Base-by-base conservation (phyloP, 92 coral and sea anemone genomes). In the Anthopleura xanthogrammica region DNA sequence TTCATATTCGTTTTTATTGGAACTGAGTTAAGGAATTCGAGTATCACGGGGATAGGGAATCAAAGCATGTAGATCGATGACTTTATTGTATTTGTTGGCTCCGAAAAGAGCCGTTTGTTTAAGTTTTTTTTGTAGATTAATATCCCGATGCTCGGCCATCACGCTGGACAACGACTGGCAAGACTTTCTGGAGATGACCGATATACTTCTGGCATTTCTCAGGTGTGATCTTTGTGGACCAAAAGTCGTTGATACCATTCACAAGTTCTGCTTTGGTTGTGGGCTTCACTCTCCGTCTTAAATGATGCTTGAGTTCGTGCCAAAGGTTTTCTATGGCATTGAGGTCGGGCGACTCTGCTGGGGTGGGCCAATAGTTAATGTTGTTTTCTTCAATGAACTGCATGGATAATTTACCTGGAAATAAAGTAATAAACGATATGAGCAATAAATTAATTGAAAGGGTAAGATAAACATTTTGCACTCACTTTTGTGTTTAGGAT, bases 261-360 rank as follows among this genome's bases (percentile, higher is more conserved):
- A 82, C 56, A 50, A 86, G 82, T 41, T 86, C 82, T 20, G 81
- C 89, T 41, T 81, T 86, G 55, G 60, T 86, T 40, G 7, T 82
- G 7, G 89, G 89, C 80, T 86, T 86, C 7, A 86, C 79, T 23
- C 22, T 7, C 12, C 20, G 16, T 24, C 88, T 4, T 1, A 80
- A 52, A 62, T 68, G 40, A 14, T 81, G 78, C 58, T 86, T 82
- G 17, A 86, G 82, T 23, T 86, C 75, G 77, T 86, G 81, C 86
- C 82, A 76, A 3, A 81, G 16, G 17, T 73, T 86, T 54, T 86
- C 86, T n/a, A 87, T 87, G 3, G 90, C 82, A 55, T 86, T 90
- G 1, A 86, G 58, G 77, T 90, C 92, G 58, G 85, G 92, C 22
- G 83, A 81, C 48, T 86, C 58, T 10, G 73, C 79, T 5, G 83